These are phyloP conservation scores for Rhingia campestris DNA, from an alignment of 2,888 invertebrate genomes.

Conservation along the genomic window DNA sequence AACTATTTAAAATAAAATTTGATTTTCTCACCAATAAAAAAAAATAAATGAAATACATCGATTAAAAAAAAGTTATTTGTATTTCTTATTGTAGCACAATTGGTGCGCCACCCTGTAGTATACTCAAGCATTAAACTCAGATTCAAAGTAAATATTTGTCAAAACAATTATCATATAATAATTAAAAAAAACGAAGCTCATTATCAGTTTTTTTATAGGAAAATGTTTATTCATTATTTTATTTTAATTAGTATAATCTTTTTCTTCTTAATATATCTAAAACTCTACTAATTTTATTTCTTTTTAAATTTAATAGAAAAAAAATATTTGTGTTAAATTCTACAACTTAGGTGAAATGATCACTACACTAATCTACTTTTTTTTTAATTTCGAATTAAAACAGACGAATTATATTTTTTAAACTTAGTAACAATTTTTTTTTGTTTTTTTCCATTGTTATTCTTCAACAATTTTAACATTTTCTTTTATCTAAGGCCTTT, in stretches of 20 bases:
- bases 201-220: conserved; percentile 44
- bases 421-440: conserved; percentile 21
- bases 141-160: too few relatives aligned
- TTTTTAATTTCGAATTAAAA: conserved; percentile 17
- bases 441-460: conserved; percentile 8
- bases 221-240: conserved; percentile 55
- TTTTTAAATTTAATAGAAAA: conserved; percentile 9
- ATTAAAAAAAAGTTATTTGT: too few relatives aligned
- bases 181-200: too few relatives aligned
- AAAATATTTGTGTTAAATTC: conserved; percentile 2
- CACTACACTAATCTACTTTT: conserved; percentile 19
- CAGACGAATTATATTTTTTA: conserved; percentile 18
- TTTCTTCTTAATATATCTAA: conserved; percentile 20
- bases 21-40: too few relatives aligned
- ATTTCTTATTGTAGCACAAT: too few relatives aligned
- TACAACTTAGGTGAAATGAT: conserved; percentile 27
- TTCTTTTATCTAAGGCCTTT: conserved; percentile 69
- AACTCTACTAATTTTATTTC: conserved; percentile 5
- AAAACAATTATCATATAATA: too few relatives aligned
- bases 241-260: conserved; percentile 37
- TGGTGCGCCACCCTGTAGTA: too few relatives aligned
- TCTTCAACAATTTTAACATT: conserved; percentile 40
- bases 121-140: too few relatives aligned
- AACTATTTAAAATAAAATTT: too few relatives aligned
- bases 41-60: too few relatives aligned